Conservation (phyloP, 2,113 vertebrate genomes). For the Sapayoa aenigma region DNA sequence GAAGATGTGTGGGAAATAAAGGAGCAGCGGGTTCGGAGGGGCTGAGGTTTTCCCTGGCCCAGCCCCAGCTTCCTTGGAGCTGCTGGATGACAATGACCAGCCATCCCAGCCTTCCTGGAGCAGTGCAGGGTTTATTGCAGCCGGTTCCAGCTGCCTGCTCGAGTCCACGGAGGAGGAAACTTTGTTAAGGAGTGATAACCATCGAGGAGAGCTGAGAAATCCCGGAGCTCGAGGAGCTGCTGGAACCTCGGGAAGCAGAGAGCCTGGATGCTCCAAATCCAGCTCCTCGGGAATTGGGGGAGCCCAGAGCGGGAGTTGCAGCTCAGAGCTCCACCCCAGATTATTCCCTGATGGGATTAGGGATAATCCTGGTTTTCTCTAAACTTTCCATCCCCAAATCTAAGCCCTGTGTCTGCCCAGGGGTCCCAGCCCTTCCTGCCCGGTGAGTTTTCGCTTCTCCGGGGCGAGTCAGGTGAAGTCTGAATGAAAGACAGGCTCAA, state of each 20-base stretch:
- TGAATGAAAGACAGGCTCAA: not conserved
- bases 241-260: not conserved
- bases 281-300: rapidly evolving
- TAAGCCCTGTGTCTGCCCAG: rapidly evolving
- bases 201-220: not conserved
- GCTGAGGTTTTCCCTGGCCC: not conserved
- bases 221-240: not conserved
- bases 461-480: not conserved
- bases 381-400: not conserved
- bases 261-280: not conserved
- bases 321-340: rapidly evolving
- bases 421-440: not conserved
- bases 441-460: rapidly evolving
- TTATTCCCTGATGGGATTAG: not conserved
- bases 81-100: not conserved
- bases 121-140: not conserved
- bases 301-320: not conserved
- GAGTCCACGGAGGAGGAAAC: not conserved
- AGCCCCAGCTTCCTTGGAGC: not conserved
- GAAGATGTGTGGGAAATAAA: not conserved
- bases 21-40: not conserved
- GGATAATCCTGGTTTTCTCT: not conserved
- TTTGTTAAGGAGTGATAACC: not conserved
- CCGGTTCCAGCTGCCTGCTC: not conserved
- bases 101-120: not conserved